Evolutionary conservation across 2,888 invertebrate genomes (phyloP).

Genomic region (Stenotaenia linearis): DNA sequence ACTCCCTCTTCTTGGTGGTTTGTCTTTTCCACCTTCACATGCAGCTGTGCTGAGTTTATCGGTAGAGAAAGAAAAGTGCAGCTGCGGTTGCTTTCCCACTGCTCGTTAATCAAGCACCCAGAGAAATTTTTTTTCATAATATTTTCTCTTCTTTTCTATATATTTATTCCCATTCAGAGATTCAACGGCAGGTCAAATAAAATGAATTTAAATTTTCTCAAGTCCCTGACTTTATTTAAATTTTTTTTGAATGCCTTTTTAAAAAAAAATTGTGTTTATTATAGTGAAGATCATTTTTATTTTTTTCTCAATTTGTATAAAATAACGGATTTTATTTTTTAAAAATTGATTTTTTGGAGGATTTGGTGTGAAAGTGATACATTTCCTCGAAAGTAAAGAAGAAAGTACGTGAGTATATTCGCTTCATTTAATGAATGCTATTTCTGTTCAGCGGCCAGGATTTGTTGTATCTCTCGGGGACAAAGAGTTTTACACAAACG

Average conservation of each 20-base stretch:
- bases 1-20: background rate
- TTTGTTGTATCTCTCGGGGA: slow-evolving; percentile 1
- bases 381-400: too few relatives aligned
- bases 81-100: slow-evolving; percentile 21
- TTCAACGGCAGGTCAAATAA: background rate
- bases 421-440: background rate
- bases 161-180: background rate
- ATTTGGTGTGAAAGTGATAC: background rate
- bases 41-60: slow-evolving; percentile 21
- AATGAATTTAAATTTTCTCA: background rate
- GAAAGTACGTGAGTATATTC: background rate
- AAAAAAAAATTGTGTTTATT: too few relatives aligned
- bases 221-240: background rate
- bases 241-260: background rate
- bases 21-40: slow-evolving; percentile 17
- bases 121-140: background rate
- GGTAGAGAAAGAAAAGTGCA: slow-evolving; percentile 17
- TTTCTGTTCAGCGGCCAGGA: background rate
- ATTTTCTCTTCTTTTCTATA: background rate
- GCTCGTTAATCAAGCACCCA: slow-evolving; percentile 8
- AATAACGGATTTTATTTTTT: too few relatives aligned
- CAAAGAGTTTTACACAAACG: background rate
- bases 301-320: background rate
- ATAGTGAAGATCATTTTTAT: background rate
- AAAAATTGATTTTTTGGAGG: too few relatives aligned